Base-by-base conservation (phyloP, 2,888 invertebrate species). In the Epistrophe eligans region DNA sequence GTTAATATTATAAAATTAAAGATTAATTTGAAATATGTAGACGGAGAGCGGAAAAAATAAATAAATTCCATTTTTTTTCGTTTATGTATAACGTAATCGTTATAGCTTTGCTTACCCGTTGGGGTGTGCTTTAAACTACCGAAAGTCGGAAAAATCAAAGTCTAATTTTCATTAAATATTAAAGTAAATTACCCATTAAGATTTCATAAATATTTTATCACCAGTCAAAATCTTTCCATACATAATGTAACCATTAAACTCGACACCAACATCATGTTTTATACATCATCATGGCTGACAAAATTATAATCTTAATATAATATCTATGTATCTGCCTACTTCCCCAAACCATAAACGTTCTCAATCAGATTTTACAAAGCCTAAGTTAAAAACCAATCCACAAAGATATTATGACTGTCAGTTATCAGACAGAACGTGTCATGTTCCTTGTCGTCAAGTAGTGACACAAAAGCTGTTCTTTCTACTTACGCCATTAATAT, bases 361-460 rank as follows among this genome's bases (percentile, higher is more conserved):
- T 32, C 73, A 84, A 80, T 84, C 80, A 74, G 83, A 79, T 71
- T 76, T 55, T 66, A 66, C 57, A 77, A 62, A 57, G 52, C 74
- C 50, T 50, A 67, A 15, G 79, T 66, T 43, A 43, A 43, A 48
- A 64, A 50, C 79, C 79, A 82, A 79, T 88, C 66, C 80, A 67
- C 77, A 72, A 55, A 77, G 62, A 81, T 84, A 88, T 70, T 76
- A 66, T 88, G 82, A 81, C 66, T 72, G 79, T 38, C 90, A 91
- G 91, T 91, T 91, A 91, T 92, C 92, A 92, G 91, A 92, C 92
- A 92, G 91, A 92, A 91, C 90, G 90, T 91, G 91, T 90, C 92
- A 92, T 92, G 91, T 92, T 90, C 91, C 90, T 90, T 92, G 92
- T 93, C 92, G 92, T 90, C 90, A 89, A 90, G 88, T 89, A 91